Evolutionary conservation across 2,797 vertebrate genomes (phyloP), one percentile per base, ranked within the genome.

Genomic region (Staurois parvus): DNA sequence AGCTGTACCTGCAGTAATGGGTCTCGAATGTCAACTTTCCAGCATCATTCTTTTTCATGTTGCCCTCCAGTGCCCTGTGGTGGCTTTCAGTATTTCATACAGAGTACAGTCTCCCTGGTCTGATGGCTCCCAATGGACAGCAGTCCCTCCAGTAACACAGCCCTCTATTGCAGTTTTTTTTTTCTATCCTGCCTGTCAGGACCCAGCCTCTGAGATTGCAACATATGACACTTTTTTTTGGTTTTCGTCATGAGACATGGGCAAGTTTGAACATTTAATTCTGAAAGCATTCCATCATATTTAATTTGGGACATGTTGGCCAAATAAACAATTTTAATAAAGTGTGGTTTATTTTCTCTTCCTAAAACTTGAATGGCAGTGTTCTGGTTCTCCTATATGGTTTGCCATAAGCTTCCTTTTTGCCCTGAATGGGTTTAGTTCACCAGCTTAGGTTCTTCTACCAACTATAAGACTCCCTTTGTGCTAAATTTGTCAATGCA

Each of bases 311-410:
- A 95, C 95, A 92, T 93, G 96, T 96, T 96, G 96, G 96, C 96
- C 96, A 97, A 95, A 96, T 94, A 98, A 99, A 64, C 89, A 91
- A 95, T 95, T 95, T 95, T 93, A 95, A 91, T 93, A 91, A 88
- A 90, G 2, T 21, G 2, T n/a, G 42, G 66, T 30, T 70, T 52
- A 28, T 64, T 37, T 24, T 19, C 12, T 59, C 4, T 24, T 59
- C 12, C 10, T 17, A 48, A 48, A 15, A 48, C 17, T 17, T 48
- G 45, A 17, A 48, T 40, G 40, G 40, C 8, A 40, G 7, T 34
- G 40, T 10, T 9, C 10, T 1, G n/a, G n/a, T n/a, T 10, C 37
- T 8, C 37, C 37, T 42, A 42, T 1, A 10, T 42, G 11, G 40
- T 37, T 37, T 37, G 34, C 8, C 11, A 45, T 45, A 45, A 45